phyloP scores from a whole-genome alignment of 2,797 vertebrate species.

The Bryconaethiops microstoma region DNA sequence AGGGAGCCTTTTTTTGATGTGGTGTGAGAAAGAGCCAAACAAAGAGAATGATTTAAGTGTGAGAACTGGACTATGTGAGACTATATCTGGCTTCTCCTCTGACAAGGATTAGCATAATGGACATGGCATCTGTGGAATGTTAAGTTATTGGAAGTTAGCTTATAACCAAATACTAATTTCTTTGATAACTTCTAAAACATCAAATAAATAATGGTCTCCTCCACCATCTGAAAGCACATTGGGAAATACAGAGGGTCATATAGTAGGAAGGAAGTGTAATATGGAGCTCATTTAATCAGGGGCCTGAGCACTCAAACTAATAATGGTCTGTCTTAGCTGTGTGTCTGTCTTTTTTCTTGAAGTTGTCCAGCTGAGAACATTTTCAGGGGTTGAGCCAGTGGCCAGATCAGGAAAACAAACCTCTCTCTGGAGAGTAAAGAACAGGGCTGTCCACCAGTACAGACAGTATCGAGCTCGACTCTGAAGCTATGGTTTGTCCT shows the following conservation, averaged over 20 bases:
- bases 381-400: conserved; percentile 24
- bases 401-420: conserved; percentile 8
- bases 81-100: conserved; percentile 2
- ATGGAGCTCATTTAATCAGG: background rate
- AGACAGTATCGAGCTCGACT: background rate
- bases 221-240: background rate
- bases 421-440: conserved; percentile 29
- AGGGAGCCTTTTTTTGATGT: conserved; percentile 14
- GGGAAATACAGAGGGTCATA: background rate
- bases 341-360: conserved; percentile 7
- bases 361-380: conserved; percentile 16
- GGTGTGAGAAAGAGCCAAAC: conserved; percentile 45
- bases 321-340: conserved; percentile 8
- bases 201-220: conserved; percentile 5
- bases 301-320: background rate
- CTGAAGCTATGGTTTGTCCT: background rate
- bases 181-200: conserved; percentile 16
- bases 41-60: conserved; percentile 12
- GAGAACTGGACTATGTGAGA: conserved; percentile 19
- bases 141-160: background rate
- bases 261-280: background rate
- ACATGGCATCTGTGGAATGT: conserved; percentile 6
- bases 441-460: conserved; percentile 14
- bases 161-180: conserved; percentile 8
- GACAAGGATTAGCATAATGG: background rate